phyloP scores from a whole-genome alignment of 1,140 invertebrate species.

The Achroia grisella region DNA sequence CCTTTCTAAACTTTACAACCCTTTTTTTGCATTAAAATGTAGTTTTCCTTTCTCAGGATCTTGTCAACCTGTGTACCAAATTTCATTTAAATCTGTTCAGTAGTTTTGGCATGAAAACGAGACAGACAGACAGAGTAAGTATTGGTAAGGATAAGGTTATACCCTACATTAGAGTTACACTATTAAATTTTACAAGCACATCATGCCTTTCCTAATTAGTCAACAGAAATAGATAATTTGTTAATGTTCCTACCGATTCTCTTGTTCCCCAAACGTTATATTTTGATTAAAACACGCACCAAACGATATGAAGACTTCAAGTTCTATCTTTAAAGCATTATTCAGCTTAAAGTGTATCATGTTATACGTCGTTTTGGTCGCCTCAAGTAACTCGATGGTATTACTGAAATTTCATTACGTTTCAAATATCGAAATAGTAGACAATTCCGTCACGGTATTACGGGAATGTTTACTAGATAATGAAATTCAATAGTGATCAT shows the following conservation, averaged over 20 bases:
- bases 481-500: conserved; percentile 6
- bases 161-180: too few species aligned
- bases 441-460: conserved; percentile 12
- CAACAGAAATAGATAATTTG: conserved; percentile 1
- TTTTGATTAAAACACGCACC: conserved; percentile 1
- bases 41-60: too few species aligned
- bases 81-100: too few species aligned
- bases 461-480: conserved; percentile 13
- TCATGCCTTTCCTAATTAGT: background rate
- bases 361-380: background rate
- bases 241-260: conserved; percentile 3
- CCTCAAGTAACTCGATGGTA: background rate
- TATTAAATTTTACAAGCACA: too few species aligned
- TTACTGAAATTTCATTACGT: conserved; percentile 19
- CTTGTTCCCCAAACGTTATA: background rate
- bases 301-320: background rate
- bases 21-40: too few species aligned
- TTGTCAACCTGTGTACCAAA: too few species aligned
- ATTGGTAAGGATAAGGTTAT: too few species aligned
- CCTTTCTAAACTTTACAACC: too few species aligned
- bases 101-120: too few species aligned
- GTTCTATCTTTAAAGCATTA: background rate
- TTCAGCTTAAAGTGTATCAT: background rate
- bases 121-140: too few species aligned
- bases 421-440: conserved; percentile 16